Conservation (phyloP, 2,888 invertebrate species). For the Corythucha ciliata region DNA sequence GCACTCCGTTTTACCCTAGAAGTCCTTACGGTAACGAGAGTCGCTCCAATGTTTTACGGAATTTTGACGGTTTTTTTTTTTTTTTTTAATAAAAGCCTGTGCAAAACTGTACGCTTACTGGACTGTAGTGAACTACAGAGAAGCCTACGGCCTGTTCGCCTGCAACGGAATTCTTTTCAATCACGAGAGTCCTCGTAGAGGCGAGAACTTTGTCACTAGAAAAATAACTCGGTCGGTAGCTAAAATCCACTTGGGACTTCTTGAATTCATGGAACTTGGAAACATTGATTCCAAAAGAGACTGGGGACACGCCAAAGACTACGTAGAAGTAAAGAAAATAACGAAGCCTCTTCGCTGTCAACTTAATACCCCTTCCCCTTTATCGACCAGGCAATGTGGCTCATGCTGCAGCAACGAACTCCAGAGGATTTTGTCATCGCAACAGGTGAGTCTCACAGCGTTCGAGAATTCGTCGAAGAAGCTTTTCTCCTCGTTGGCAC, state of each 20-base stretch:
- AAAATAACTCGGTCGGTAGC: conserved; percentile 97
- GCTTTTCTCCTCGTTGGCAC: conserved; percentile 77
- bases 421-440: conserved; percentile 97
- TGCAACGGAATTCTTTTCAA: conserved; percentile 95
- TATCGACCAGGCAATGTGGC: conserved; percentile 87
- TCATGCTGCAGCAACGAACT: conserved; percentile 87
- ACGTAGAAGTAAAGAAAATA: conserved; percentile 63
- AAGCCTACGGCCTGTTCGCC: conserved; percentile 90
- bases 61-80: no score
- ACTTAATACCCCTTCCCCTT: not conserved
- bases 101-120: conserved; percentile 93
- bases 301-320: conserved; percentile 97
- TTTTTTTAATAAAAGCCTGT: conserved; percentile 54
- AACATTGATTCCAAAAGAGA: conserved; percentile 92
- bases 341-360: not conserved
- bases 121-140: conserved; percentile 92
- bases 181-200: conserved; percentile 89
- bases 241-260: conserved; percentile 82
- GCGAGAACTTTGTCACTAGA: conserved; percentile 96
- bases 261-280: conserved; percentile 79
- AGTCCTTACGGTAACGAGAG: conserved; percentile 95
- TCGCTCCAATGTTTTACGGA: no score
- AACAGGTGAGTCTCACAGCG: conserved; percentile 89
- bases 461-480: conserved; percentile 89
- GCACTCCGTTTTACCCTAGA: conserved; percentile 90